Conservation (phyloP, 2,888 invertebrate species). For the Pseudococcus viburni region DNA sequence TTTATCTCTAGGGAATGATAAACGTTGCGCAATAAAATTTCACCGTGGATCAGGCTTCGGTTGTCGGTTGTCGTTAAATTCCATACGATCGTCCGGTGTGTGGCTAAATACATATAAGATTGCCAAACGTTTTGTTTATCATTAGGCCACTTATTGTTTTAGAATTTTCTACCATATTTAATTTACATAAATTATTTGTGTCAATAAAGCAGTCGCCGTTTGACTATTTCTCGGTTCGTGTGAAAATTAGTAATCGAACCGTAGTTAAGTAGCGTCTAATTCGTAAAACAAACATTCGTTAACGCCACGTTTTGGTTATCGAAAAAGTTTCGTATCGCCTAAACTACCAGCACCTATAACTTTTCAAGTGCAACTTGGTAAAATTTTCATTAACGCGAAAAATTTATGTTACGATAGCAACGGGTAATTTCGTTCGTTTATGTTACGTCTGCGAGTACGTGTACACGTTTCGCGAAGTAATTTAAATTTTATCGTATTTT, state of each 20-base stretch:
- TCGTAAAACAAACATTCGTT: conserved; percentile 50
- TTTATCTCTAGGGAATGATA: not conserved
- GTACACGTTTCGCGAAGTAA: not conserved
- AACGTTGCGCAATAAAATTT: not conserved
- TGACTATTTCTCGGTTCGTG: conserved; percentile 43
- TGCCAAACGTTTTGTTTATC: conserved; percentile 36
- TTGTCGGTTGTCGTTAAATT: conserved; percentile 20
- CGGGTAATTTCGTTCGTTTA: conserved; percentile 49
- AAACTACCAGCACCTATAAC: conserved; percentile 4
- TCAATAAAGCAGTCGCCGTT: not conserved
- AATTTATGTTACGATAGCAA: conserved; percentile 50
- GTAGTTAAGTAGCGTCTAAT: not conserved
- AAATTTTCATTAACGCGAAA: conserved; percentile 55
- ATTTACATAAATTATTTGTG: conserved; percentile 51
- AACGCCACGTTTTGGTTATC: conserved; percentile 37
- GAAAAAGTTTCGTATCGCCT: conserved; percentile 37
- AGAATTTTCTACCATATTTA: conserved; percentile 29
- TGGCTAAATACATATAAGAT: not conserved
- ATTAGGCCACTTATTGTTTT: conserved; percentile 39
- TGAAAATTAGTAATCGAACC: conserved; percentile 50
- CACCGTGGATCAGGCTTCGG: not conserved
- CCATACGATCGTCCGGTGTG: not conserved
- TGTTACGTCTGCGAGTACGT: conserved; percentile 1
- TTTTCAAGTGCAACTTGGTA: conserved; percentile 50
- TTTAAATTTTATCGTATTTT: conserved; percentile 40